A percentile compares a stretch with the other conserved stretches of the same genome.
These are phyloP conservation scores for Apamea anceps DNA, from an alignment of 2,888 invertebrate genomes.

Conservation along the genomic window DNA sequence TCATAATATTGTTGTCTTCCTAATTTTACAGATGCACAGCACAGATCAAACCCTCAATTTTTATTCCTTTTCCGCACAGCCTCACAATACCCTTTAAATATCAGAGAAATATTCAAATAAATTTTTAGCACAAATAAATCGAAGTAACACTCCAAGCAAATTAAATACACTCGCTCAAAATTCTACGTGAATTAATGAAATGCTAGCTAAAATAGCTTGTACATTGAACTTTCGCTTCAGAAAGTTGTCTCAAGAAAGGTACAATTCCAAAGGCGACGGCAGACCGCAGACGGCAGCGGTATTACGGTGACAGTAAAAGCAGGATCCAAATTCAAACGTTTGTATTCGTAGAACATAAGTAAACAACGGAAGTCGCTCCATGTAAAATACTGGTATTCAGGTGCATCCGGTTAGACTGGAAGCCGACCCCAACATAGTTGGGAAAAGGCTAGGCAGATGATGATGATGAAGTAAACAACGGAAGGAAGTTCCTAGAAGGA, in stretches of 20 bases:
- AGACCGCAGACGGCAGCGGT: no score
- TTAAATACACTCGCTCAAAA: neutral
- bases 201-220: neutral
- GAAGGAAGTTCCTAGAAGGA: neutral
- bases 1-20: neutral
- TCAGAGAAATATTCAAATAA: neutral
- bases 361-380: neutral
- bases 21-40: no score
- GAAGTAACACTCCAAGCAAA: neutral
- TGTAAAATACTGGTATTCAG: no score
- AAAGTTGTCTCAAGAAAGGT: constrained; percentile 10
- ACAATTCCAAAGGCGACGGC: neutral
- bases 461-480: neutral
- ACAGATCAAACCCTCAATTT: neutral
- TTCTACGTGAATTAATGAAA: neutral
- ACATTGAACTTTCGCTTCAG: neutral
- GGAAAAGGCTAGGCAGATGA: no score
- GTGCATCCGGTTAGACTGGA: no score
- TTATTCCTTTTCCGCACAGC: neutral
- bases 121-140: neutral
- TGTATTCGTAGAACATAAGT: neutral
- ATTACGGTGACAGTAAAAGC: neutral
- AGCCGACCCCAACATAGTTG: no score
- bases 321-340: neutral
- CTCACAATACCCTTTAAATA: neutral